Conservation (phyloP, 2,888 invertebrate genomes). For the Heliconius erato region DNA sequence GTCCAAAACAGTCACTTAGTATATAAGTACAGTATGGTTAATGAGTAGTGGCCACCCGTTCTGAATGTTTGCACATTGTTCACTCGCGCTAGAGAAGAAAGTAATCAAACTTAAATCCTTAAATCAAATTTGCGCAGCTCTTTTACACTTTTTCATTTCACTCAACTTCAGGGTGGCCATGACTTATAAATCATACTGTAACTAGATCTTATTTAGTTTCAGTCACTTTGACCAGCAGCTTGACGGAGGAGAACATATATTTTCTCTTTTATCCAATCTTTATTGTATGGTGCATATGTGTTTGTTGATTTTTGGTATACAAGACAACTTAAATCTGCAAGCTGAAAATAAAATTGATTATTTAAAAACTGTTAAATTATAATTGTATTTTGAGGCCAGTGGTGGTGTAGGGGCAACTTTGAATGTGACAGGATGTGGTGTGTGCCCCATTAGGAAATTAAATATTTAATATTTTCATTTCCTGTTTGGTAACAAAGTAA, state of each 20-base stretch:
- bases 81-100: too few relatives aligned
- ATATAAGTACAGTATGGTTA: not conserved
- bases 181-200: not conserved
- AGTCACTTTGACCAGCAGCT: constrained; percentile 90
- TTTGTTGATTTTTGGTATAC: constrained; percentile 98
- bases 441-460: not conserved
- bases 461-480: not conserved
- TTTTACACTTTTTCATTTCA: not conserved
- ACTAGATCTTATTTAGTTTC: constrained; percentile 49
- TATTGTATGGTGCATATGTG: constrained; percentile 99
- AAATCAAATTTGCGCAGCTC: not conserved
- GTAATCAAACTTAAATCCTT: not conserved
- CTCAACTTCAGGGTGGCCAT: not conserved
- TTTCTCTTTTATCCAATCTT: constrained; percentile 99
- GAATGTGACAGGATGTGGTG: not conserved
- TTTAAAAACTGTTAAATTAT: not conserved
- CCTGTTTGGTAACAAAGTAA: not conserved
- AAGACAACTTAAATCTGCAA: constrained; percentile 97
- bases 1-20: not conserved
- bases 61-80: not conserved
- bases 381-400: not conserved
- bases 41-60: not conserved
- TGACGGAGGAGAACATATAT: constrained; percentile 97
- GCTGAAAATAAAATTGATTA: constrained; percentile 71
- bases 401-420: not conserved